A percentile compares a stretch with the other conserved stretches of the same genome.
Conservation (phyloP, 2,797 vertebrate species). For the Microhierax caerulescens region DNA sequence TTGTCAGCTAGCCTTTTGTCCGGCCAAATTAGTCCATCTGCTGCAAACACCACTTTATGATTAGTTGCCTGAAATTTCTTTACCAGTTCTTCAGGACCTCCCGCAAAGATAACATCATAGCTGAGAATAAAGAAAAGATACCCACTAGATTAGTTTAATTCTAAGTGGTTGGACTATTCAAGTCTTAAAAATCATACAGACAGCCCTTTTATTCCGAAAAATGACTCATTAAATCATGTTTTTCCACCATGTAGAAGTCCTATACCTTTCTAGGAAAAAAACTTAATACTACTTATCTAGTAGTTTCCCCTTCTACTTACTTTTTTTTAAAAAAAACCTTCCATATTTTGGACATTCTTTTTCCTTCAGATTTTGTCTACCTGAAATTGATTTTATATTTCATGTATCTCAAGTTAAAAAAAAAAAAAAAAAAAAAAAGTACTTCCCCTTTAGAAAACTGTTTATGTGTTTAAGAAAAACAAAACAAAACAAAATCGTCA, state of each 20-base stretch:
- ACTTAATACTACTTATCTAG: neutral
- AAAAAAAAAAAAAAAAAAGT: neutral
- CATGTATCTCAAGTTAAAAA: neutral
- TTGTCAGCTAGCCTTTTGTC: slow-evolving; percentile 90
- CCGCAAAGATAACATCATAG: slow-evolving; percentile 94
- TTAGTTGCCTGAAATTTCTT: slow-evolving; percentile 90
- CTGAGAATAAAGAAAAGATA: slow-evolving; percentile 69
- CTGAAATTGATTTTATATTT: neutral
- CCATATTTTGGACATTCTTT: neutral
- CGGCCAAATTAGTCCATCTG: slow-evolving; percentile 92
- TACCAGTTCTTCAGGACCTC: slow-evolving; percentile 90
- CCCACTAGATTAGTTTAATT: neutral
- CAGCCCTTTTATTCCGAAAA: neutral
- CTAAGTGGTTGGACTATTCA: neutral
- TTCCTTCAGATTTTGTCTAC: neutral
- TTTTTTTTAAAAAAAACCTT: neutral
- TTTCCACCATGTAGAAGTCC: neutral
- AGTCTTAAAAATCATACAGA: neutral
- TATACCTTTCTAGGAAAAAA: neutral
- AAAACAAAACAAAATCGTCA: neutral
- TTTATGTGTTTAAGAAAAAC: neutral
- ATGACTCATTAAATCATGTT: neutral
- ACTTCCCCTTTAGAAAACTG: neutral
- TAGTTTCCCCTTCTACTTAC: neutral
- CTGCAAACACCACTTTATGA: slow-evolving; percentile 92